These are phyloP conservation scores for Falco naumanni DNA, from an alignment of 2,797 vertebrate genomes.

Conservation along the genomic window DNA sequence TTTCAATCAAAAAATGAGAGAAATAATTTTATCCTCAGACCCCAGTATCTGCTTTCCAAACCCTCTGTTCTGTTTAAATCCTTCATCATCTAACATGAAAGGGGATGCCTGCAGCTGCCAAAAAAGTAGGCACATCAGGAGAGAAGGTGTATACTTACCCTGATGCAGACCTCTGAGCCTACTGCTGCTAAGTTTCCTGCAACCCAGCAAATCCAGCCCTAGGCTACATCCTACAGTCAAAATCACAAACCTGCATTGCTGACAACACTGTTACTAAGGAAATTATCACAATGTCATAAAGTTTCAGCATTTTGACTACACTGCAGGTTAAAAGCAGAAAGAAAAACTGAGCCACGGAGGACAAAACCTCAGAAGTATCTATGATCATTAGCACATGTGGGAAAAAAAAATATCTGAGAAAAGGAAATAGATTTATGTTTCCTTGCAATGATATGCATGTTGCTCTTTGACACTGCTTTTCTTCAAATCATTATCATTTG, in stretches of 20 bases:
- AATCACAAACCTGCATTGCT: background rate
- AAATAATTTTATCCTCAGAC: background rate
- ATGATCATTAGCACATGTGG: background rate
- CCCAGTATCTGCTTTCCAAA: background rate
- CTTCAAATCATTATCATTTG: constrained; percentile 1
- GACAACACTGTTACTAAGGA: constrained; percentile 30
- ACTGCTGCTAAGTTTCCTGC: background rate
- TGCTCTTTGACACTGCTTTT: background rate
- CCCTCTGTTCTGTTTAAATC: background rate
- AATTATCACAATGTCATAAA: constrained; percentile 32
- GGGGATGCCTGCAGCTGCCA: background rate
- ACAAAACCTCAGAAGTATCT: constrained; percentile 28
- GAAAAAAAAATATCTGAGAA: background rate
- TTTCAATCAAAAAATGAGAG: background rate
- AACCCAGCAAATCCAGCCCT: background rate
- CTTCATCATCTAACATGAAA: background rate
- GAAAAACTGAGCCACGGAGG: background rate
- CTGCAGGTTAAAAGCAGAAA: constrained; percentile 22
- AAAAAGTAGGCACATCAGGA: background rate
- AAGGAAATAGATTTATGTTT: background rate
- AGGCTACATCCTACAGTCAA: background rate
- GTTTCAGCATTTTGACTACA: constrained; percentile 43
- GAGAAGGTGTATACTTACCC: background rate
- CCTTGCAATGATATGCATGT: background rate
- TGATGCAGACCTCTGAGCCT: background rate